Evolutionary conservation across 2,888 invertebrate species (phyloP).

Genomic region (Nezara viridula): DNA sequence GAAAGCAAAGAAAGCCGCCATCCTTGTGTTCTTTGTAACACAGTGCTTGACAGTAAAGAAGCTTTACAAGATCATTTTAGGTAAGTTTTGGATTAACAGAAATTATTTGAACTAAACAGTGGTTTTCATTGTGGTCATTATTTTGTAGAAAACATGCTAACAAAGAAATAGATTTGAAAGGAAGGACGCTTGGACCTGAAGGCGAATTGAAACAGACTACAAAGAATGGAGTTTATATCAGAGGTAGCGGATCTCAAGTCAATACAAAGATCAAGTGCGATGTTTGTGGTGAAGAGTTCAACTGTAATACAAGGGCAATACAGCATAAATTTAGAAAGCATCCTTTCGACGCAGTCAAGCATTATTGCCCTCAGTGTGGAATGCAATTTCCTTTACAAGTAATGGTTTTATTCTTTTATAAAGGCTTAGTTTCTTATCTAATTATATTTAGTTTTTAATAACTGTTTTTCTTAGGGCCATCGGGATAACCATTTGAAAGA

Average conservation of each 20-base stretch:
- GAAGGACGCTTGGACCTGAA: conserved; percentile 65
- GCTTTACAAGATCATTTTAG: conserved; percentile 76
- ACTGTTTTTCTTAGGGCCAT: conserved; percentile 68
- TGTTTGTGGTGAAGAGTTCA: conserved; percentile 74
- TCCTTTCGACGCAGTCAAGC: conserved; percentile 75
- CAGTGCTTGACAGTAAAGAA: conserved; percentile 73
- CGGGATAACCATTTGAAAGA: conserved; percentile 74
- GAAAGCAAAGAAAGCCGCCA: conserved; percentile 58
- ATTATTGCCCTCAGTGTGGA: conserved; percentile 78
- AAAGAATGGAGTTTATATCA: conserved; percentile 69
- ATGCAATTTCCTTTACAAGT: conserved; percentile 78
- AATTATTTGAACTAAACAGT: neutral
- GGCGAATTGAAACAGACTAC: conserved; percentile 66
- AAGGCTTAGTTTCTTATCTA: too few relatives aligned
- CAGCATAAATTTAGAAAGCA: conserved; percentile 79
- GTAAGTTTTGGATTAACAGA: conserved; percentile 55
- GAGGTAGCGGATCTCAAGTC: conserved; percentile 66
- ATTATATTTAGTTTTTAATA: neutral
- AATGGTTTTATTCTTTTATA: neutral
- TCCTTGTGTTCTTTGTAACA: conserved; percentile 74
- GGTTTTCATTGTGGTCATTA: neutral
- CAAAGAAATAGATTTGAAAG: conserved; percentile 73
- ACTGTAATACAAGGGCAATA: conserved; percentile 75
- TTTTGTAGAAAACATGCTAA: conserved; percentile 75
- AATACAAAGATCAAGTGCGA: conserved; percentile 71